Evolutionary conservation across 2,888 invertebrate species (phyloP).

Genomic region (Cyclophora punctaria): DNA sequence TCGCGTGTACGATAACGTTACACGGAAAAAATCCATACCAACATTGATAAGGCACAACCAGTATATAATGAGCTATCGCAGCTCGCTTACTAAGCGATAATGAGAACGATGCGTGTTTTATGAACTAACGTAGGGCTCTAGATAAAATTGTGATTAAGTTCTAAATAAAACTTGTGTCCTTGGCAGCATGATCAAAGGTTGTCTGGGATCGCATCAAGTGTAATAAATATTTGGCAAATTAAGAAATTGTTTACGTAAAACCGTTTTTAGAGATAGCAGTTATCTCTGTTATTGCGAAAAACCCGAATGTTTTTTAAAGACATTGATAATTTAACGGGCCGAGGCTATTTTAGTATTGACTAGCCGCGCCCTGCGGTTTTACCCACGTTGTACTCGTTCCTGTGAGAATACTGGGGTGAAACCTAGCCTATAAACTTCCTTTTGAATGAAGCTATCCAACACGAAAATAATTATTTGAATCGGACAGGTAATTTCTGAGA

Average conservation of each 20-base stretch:
- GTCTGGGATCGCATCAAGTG: conserved; percentile 28
- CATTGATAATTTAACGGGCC: no score
- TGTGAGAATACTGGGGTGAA: no score
- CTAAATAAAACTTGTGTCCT: conserved; percentile 28
- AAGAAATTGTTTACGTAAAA: conserved; percentile 3
- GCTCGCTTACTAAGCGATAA: conserved; percentile 5
- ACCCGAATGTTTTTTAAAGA: no score
- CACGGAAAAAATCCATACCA: conserved; percentile 62
- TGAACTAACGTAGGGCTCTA: conserved; percentile 22
- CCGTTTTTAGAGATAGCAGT: background rate
- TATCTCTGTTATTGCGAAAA: no score
- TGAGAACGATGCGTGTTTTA: no score
- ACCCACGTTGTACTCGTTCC: no score
- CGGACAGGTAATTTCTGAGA: no score
- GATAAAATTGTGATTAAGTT: conserved; percentile 25
- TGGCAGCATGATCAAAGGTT: conserved; percentile 34
- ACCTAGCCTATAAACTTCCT: no score
- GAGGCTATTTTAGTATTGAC: no score
- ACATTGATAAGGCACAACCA: conserved; percentile 45
- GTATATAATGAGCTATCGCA: conserved; percentile 30
- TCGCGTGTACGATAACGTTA: conserved; percentile 61
- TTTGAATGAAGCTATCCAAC: no score
- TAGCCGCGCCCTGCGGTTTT: no score
- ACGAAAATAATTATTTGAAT: no score
- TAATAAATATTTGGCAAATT: conserved; percentile 29